These are phyloP conservation scores for Premnoplex brunnescens DNA, from an alignment of 2,797 vertebrate genomes.

Conservation along the genomic window DNA sequence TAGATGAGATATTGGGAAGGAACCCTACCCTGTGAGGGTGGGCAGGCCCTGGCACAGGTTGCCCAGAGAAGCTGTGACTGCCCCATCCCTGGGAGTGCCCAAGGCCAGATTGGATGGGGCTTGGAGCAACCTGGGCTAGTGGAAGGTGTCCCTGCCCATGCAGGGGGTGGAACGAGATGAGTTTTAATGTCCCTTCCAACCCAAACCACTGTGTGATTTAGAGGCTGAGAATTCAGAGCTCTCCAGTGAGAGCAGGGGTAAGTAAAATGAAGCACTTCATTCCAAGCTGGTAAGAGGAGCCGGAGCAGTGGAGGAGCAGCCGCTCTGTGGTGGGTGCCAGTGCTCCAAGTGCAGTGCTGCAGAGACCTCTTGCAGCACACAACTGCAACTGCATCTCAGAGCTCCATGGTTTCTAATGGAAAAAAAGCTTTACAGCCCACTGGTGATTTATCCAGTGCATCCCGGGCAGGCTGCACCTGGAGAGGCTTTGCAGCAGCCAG, in stretches of 20 bases:
- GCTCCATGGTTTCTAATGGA: fast-evolving
- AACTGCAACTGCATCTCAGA: constrained; percentile 10
- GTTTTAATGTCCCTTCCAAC: not conserved
- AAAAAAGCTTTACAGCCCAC: fast-evolving
- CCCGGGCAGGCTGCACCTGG: not conserved
- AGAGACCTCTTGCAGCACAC: constrained; percentile 59
- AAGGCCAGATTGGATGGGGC: fast-evolving
- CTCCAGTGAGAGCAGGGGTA: not conserved
- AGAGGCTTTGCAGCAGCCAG: not conserved
- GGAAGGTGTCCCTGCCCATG: not conserved
- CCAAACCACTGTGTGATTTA: not conserved
- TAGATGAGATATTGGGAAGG: not conserved
- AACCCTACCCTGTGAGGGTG: fast-evolving
- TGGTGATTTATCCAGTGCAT: fast-evolving
- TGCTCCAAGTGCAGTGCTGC: not conserved
- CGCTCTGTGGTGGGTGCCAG: fast-evolving
- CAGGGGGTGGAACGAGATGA: not conserved
- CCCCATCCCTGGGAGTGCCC: fast-evolving
- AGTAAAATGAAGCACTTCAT: not conserved
- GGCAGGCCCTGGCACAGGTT: not conserved
- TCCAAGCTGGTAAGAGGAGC: not conserved
- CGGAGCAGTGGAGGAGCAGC: not conserved
- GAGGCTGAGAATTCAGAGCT: not conserved
- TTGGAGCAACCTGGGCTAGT: fast-evolving
- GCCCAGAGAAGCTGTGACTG: not conserved